Base-by-base conservation (phyloP, 2,888 invertebrate genomes). In the Lochmaea capreae region DNA sequence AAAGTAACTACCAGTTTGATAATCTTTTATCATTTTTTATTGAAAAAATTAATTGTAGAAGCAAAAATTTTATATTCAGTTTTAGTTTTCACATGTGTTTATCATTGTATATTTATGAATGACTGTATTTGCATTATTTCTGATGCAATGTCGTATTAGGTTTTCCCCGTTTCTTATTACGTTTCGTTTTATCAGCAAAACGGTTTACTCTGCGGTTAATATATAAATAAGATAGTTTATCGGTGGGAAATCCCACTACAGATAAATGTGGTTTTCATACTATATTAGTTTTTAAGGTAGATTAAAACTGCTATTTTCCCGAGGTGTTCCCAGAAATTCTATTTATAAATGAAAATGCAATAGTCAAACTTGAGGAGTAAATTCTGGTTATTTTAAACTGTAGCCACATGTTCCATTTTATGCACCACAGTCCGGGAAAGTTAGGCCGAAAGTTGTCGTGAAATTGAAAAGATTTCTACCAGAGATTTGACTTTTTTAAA, bases 91-190 rank as follows among this genome's bases (percentile, higher is more conserved):
- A 46, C 46, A 3, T 46, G 46, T 46, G 46, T 1, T 46, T 46
- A 46, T 33, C 46, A 46, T 46, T 46, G 12, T 14, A 46, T 46
- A 46, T 12, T 46, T 12, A 46, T 11, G 11, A 46, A 14, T 12
- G 11, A 46, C 12, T 46, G 46, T 12, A 46, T 22, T 11, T 57
- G 43, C 18, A 52, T 39, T 39, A 71, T 22, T 42, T 46, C 26
- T 62, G 46, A 42, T 26, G 65, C 10, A 59, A 16, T 49, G 42
- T 14, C 26, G 18, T 71, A 11, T 59, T 67, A 62, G n/a, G 18
- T 62, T 39, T 16, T 66, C 26, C 33, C 46, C 26, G 26, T 65
- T 68, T 65, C 22, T 12, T 46, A 46, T 14, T 46, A 46, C 46
- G 46, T 12, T 46, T 46, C 14, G 12, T 4, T 46, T 46, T 46